Conservation (phyloP, 2,113 vertebrate species). For the Mesitornis unicolor region DNA sequence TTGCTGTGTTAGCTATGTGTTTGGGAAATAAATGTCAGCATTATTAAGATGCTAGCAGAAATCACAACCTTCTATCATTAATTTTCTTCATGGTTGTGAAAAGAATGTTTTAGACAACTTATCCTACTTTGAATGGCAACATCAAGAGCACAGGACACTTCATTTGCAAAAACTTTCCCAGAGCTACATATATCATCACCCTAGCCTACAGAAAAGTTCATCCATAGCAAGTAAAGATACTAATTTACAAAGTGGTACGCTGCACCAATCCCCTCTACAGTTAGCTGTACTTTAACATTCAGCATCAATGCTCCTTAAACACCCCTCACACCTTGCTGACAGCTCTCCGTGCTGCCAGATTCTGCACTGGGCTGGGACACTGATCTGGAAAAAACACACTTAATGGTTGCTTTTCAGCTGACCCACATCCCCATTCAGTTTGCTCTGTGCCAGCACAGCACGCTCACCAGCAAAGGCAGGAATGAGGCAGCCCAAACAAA, state of each 20-base stretch:
- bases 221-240: fast-evolving
- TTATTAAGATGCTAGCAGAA: neutral
- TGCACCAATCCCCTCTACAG: neutral
- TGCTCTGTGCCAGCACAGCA: neutral
- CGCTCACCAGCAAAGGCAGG: neutral
- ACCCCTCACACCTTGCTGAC: neutral
- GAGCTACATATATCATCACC: neutral
- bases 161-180: neutral
- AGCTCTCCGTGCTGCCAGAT: neutral
- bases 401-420: neutral
- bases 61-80: neutral
- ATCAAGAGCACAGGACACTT: neutral
- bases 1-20: neutral
- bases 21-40: neutral
- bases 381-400: neutral
- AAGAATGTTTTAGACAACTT: neutral
- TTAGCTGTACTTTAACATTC: neutral
- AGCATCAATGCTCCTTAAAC: neutral
- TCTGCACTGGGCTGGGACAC: neutral
- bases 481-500: neutral
- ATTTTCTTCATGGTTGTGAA: neutral
- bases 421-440: neutral
- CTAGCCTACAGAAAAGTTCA: neutral
- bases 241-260: neutral
- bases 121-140: neutral